A percentile compares a stretch with the other conserved stretches of the same genome.
Evolutionary conservation across 2,113 vertebrate species (phyloP).

Genomic region (Chrysochloris asiatica): DNA sequence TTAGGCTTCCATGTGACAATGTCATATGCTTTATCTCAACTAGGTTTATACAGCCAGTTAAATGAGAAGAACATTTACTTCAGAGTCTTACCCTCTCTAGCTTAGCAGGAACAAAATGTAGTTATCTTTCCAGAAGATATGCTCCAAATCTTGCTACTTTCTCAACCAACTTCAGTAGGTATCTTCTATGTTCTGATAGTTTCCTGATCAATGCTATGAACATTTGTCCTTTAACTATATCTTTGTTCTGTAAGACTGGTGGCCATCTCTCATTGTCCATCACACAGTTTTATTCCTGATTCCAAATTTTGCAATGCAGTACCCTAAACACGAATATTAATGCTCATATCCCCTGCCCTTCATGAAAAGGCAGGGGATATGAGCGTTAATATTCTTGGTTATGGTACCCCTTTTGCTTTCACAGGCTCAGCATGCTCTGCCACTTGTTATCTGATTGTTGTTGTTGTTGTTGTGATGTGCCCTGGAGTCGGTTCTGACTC

Average conservation of each 20-base stretch:
- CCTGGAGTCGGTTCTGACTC: too few species aligned
- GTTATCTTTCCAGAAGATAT: not conserved
- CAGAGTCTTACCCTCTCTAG: not conserved
- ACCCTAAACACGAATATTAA: not conserved
- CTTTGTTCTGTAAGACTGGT: not conserved
- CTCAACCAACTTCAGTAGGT: not conserved
- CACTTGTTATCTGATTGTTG: too few species aligned
- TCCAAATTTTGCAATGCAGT: not conserved
- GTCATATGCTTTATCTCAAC: not conserved
- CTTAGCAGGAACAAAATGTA: not conserved
- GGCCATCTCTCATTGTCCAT: not conserved
- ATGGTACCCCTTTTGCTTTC: not conserved
- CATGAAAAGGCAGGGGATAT: too few species aligned
- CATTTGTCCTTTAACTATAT: not conserved
- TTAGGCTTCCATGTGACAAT: too few species aligned
- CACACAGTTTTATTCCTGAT: not conserved
- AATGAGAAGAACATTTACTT: not conserved
- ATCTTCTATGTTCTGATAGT: not conserved
- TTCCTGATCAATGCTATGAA: not conserved
- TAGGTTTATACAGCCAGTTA: not conserved
- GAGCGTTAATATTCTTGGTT: too few species aligned
- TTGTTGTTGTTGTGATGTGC: too few species aligned
- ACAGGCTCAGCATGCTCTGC: not conserved
- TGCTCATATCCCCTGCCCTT: not conserved
- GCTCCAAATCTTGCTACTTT: not conserved